These are phyloP conservation scores for Kryphioiulus occultus DNA, from an alignment of 2,888 invertebrate species.

Conservation along the genomic window DNA sequence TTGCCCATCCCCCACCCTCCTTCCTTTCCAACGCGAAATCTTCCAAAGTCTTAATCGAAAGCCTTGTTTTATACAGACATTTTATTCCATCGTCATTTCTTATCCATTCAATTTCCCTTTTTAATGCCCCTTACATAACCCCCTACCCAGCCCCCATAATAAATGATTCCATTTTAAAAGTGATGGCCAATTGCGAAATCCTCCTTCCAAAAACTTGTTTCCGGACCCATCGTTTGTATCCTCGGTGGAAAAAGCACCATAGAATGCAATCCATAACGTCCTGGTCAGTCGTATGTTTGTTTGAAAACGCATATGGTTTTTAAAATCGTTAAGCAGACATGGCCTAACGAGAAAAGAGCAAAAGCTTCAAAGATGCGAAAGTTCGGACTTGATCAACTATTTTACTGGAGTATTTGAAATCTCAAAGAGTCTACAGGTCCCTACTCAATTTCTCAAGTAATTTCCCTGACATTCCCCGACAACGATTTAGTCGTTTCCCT, in stretches of 20 bases:
- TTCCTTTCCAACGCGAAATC: neutral
- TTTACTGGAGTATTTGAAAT: too few species aligned
- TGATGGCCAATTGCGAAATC: conserved; percentile 22
- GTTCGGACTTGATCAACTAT: too few species aligned
- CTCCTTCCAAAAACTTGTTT: conserved; percentile 28
- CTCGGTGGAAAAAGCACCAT: neutral
- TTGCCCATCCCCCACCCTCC: neutral
- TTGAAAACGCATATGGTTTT: too few species aligned
- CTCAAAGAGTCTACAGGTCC: too few species aligned
- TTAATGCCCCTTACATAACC: neutral
- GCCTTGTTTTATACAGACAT: neutral
- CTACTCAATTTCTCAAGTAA: too few species aligned
- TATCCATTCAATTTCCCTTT: conserved; percentile 35
- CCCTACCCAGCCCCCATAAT: neutral
- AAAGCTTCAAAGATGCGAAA: neutral
- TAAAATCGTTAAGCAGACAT: neutral
- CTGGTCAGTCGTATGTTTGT: neutral
- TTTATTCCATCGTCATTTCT: conserved; percentile 35
- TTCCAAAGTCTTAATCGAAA: conserved; percentile 35
- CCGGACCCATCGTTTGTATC: neutral
- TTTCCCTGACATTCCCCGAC: too few species aligned
- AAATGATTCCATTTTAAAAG: conserved; percentile 30
- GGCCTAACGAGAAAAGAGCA: neutral
- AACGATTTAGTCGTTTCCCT: too few species aligned
- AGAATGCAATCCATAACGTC: neutral